phyloP scores from a whole-genome alignment of 1,140 invertebrate species.

The Piezodorus guildinii region DNA sequence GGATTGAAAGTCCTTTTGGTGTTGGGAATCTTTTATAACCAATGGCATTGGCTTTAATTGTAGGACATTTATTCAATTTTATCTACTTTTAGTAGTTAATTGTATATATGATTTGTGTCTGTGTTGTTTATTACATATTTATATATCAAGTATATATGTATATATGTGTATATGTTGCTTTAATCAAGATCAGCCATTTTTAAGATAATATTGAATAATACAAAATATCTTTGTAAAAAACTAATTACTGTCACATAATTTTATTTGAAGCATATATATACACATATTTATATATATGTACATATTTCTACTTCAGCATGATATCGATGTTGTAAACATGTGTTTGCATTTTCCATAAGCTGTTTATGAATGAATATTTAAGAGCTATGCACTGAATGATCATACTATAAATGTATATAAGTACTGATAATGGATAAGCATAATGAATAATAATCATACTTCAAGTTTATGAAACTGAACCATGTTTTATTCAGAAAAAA shows the following conservation, averaged over 20 bases:
- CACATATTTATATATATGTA: background rate
- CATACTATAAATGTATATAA: constrained; percentile 9
- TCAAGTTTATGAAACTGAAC: no score
- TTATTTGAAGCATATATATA: no score
- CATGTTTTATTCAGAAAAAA: no score
- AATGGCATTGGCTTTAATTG: constrained; percentile 1
- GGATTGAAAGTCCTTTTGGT: background rate
- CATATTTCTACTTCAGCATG: constrained; percentile 3
- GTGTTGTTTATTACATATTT: constrained; percentile 2
- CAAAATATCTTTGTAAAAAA: no score
- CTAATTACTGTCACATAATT: no score
- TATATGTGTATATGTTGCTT: no score
- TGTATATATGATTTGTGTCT: constrained; percentile 7
- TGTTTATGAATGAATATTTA: constrained; percentile 15
- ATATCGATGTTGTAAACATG: constrained; percentile 23
- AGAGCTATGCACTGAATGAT: constrained; percentile 14
- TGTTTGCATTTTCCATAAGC: constrained; percentile 19
- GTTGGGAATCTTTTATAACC: background rate
- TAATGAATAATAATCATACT: no score
- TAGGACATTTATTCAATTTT: background rate
- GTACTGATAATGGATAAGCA: no score
- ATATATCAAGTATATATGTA: background rate
- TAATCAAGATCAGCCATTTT: no score
- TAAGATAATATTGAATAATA: no score
- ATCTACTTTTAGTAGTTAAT: constrained; percentile 2